Base-by-base conservation (phyloP, 2,113 vertebrate genomes). In the Rhea americana region DNA sequence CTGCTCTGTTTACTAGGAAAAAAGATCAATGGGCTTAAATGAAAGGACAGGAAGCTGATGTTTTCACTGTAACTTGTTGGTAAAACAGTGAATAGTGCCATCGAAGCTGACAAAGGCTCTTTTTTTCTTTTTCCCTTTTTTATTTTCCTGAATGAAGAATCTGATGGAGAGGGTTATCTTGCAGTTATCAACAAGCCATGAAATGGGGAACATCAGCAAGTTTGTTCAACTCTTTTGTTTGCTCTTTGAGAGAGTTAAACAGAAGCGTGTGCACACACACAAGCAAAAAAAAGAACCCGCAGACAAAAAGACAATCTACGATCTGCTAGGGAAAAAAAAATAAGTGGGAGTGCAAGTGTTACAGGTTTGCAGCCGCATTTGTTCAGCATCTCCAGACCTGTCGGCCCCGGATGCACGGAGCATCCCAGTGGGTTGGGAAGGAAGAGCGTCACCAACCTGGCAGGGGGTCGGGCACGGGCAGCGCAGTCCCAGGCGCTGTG, bases 1-100 rank as follows among this genome's bases (percentile, higher is more conserved):
- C 86, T 47, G 2, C 87, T 89, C 95, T 96, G 97, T 96, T 97
- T 97, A 95, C 96, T 63, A 82, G 91, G 65, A 77, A 93, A 79
- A 89, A 94, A 95, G 93, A 97, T 97, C 97, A 96, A 97, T 97
- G 96, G 89, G 90, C 81, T 96, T 87, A 82, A 90, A 73, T 97
- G 96, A 98, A 98, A 98, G 95, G 95, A 92, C 96, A 97, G 97
- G 96, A 97, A 97, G 96, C 94, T 85, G 87, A 94, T 95, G 93
- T 87, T 96, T 97, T 94, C 82, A 68, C 89, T 96, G 95, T 93
- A 94, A 88, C 95, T 97, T 97, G 96, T 94, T 94, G 94, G 96
- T 94, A 85, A 93, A 74, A 62, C 71, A 80, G 85, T 91, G 94
- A 97, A 94, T 97, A 93, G 94, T 88, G 91, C 78, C 73, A 93